These are phyloP conservation scores for Dascyllus trimaculatus DNA, from an alignment of 2,113 vertebrate genomes.

Conservation along the genomic window DNA sequence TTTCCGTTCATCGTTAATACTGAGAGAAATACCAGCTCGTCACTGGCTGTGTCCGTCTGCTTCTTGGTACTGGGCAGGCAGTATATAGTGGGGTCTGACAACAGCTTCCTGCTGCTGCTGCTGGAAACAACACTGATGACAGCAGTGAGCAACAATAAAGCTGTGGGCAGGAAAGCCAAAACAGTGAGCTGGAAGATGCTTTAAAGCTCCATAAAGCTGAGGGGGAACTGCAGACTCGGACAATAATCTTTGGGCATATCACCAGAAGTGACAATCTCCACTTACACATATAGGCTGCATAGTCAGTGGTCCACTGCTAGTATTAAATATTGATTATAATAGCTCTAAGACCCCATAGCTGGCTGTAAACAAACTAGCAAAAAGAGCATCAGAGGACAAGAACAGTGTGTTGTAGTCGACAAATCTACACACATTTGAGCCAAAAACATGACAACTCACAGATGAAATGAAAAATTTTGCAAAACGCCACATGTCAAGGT, in stretches of 20 bases:
- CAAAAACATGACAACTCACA: not conserved
- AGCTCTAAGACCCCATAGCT: not conserved
- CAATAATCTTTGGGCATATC: not conserved
- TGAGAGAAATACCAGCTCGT: too few species aligned
- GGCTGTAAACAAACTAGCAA: not conserved
- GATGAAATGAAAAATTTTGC: not conserved
- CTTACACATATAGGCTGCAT: not conserved
- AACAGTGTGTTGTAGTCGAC: too few species aligned
- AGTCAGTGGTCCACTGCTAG: not conserved
- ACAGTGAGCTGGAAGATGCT: slow-evolving; percentile 5
- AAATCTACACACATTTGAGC: not conserved
- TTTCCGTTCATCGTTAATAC: too few species aligned
- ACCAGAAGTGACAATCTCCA: not conserved
- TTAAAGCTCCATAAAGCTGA: not conserved
- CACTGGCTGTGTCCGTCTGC: too few species aligned
- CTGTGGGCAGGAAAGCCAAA: not conserved
- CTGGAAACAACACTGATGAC: slow-evolving; percentile 3
- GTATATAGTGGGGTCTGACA: not conserved
- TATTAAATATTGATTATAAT: not conserved
- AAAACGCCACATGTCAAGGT: not conserved
- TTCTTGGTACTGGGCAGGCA: too few species aligned
- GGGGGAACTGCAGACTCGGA: not conserved
- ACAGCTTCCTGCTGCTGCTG: slow-evolving; percentile 1
- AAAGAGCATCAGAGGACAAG: too few species aligned
- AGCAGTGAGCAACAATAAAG: not conserved